Evolutionary conservation across 2,797 vertebrate species (phyloP).

Genomic region (Pterois miles): DNA sequence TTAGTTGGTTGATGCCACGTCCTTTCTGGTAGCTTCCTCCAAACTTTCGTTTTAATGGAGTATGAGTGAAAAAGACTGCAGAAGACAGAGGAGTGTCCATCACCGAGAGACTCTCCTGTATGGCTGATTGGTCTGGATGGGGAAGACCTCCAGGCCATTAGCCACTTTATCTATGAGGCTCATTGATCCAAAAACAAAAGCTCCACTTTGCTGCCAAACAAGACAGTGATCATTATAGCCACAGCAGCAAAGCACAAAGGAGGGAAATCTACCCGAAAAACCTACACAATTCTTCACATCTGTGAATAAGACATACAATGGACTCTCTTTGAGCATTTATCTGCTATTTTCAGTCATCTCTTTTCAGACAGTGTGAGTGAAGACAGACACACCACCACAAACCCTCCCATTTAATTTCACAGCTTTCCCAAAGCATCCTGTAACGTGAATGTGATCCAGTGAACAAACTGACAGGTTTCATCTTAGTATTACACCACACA

Average conservation of each 20-base stretch:
- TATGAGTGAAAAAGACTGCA: not conserved
- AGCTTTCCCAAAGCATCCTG: not conserved
- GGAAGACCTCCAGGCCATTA: constrained; percentile 88
- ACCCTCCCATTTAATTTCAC: not conserved
- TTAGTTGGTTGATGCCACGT: no score
- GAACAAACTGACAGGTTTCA: not conserved
- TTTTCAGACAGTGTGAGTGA: not conserved
- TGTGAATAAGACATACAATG: not conserved
- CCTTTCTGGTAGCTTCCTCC: not conserved
- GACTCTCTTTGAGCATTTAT: not conserved
- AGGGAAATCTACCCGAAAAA: not conserved
- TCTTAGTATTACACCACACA: not conserved
- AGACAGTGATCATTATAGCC: not conserved
- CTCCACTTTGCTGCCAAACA: constrained; percentile 85
- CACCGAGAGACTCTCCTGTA: constrained; percentile 81
- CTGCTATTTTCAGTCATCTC: not conserved
- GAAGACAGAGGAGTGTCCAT: not conserved
- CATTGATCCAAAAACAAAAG: constrained; percentile 92
- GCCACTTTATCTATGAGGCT: constrained; percentile 92
- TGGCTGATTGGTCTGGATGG: constrained; percentile 87
- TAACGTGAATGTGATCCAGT: not conserved
- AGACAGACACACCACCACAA: not conserved
- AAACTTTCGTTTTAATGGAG: not conserved
- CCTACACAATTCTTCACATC: not conserved
- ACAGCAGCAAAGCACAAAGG: not conserved